Base-by-base conservation (phyloP, 2,797 vertebrate species). In the Heliangelus exortis region DNA sequence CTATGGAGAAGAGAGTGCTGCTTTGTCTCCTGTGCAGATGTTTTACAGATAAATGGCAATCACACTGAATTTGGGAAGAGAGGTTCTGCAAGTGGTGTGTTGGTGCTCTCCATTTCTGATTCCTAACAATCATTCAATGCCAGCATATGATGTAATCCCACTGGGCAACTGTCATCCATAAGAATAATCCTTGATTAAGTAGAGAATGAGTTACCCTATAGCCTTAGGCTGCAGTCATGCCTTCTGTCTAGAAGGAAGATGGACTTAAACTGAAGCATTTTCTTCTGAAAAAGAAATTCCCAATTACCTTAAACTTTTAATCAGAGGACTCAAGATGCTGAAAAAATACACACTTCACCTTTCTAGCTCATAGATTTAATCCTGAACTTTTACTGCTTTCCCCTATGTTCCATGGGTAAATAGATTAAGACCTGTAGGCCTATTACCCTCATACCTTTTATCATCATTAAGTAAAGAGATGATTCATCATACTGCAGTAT, bases 401-500 rank as follows among this genome's bases (percentile, higher is more conserved):
- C 22, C 21, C 33, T 57, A 1, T 45, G 18, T 75, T 91, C 83
- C 3, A 5, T 21, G 16, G 39, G 54, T 47, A 82, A 55, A 68
- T 15, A 61, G 59, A 67, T 16, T 81, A 84, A 73, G 69, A 75
- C 47, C 39, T 69, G 23, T 33, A 85, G 33, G 72, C 4, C 10
- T 69, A 62, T 69, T 47, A 72, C 25, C 5, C 16, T 95, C 58
- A 31, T 59, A 82, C 19, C 23, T 84, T 89, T 80, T 65, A 78
- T 67, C 50, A 77, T 22, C 19, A 34, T 50, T 86, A 69, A 66
- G 39, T 47, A 67, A 73, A 87, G 41, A 74, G 36, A 87, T 96
- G 90, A 96, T 65, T 96, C 93, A 95, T 61, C 89, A 67, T 57
- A 81, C 90, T 94, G 92, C 77, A 94, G 74, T 67, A 79, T 34